Evolutionary conservation across 2,113 vertebrate genomes (phyloP).

Genomic region (Pangasianodon hypophthalmus): DNA sequence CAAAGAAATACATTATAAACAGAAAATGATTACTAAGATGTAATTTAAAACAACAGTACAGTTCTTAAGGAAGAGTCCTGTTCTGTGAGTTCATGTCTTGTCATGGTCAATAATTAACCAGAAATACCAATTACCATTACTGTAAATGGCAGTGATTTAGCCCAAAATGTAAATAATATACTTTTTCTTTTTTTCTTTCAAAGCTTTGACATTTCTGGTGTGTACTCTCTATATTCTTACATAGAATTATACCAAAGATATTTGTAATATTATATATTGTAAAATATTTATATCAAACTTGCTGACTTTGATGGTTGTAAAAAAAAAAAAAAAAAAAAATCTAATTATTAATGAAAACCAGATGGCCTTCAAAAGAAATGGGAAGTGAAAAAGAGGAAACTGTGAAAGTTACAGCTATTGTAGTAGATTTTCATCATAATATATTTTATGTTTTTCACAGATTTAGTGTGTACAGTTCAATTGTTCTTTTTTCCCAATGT

Average conservation of each 20-base stretch:
- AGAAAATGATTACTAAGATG: not conserved
- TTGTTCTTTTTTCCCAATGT: not conserved
- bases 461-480: not conserved
- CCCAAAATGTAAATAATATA: not conserved
- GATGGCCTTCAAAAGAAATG: not conserved
- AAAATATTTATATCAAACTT: not conserved
- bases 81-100: not conserved
- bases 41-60: not conserved
- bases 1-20: not conserved
- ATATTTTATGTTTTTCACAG: not conserved
- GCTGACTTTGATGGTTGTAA: not conserved
- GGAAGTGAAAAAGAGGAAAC: slow-evolving; percentile 16
- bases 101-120: not conserved
- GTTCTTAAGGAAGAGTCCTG: not conserved
- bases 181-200: not conserved
- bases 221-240: not conserved
- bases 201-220: not conserved
- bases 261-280: not conserved
- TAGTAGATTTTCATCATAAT: not conserved
- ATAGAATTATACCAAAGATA: not conserved
- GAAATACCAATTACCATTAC: not conserved
- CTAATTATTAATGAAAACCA: not conserved
- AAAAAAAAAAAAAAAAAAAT: not conserved
- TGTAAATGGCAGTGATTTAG: not conserved
- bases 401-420: not conserved